Base-by-base conservation (phyloP, 2,888 invertebrate genomes). In the Pantelozetes paolii region DNA sequence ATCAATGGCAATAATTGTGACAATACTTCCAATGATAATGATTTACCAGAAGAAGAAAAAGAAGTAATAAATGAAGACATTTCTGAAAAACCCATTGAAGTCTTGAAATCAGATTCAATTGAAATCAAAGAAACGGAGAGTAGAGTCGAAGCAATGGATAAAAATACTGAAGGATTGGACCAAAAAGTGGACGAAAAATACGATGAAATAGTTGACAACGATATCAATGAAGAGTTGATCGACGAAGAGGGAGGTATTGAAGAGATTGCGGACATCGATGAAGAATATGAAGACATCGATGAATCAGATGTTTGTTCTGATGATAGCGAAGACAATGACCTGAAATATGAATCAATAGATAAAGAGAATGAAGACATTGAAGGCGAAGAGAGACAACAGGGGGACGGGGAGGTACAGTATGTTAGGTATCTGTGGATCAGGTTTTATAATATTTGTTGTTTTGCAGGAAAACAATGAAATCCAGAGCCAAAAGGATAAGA, bases 361-460 rank as follows among this genome's bases (percentile, higher is more conserved):
- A 80, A 79, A 69, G 79, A 78, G 30, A 80, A 78, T 15, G 79
- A 77, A 26, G 79, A 78, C 8, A 54, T 54, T 1, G 79, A 79
- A 15, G 88, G 77, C 23, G 79, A 77, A 72, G 89, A 73, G 40
- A 1, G 70, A 36, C 54, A 70, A 59, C 30, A 70, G 50, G 74
- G 74, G 28, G 90, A 90, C 81, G 89, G 87, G 69, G 89, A 90
- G 86, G 89, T 84, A 8, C 13, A 3, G 18, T 20, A 36, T 8
- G 36, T 36, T 5, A 36, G 36, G 5, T 9, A 36, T 36, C 9
- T 5, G 36, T 30, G 2, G n/a, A 23, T 42, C 2, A 69, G 45
- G 71, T 28, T 40, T 26, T 36, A 18, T 67, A 9, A 42, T 23
- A 9, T 23, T 13, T 23, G 5, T 42, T n/a, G 6, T 32, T 67